These are phyloP conservation scores for Zaprionus vittiger DNA, from an alignment of 1,140 invertebrate genomes.

Conservation along the genomic window DNA sequence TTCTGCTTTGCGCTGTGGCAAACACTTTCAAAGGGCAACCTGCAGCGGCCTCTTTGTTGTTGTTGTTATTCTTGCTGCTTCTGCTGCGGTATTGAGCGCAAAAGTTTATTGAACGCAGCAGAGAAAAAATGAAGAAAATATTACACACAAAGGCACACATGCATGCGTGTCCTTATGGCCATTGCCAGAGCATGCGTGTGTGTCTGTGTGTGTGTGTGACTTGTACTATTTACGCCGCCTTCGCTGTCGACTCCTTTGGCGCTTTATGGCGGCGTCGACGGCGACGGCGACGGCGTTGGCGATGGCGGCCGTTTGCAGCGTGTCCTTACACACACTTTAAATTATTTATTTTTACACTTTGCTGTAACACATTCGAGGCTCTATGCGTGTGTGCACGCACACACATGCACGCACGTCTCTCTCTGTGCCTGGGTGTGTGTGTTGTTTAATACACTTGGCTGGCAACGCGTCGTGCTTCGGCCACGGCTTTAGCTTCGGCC, in stretches of 20 bases:
- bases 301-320: constrained; percentile 63
- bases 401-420: neutral
- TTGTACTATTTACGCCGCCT: constrained; percentile 63
- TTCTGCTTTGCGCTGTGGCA: constrained; percentile 46
- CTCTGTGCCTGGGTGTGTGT: constrained; percentile 27
- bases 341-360: constrained; percentile 83
- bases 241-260: constrained; percentile 49
- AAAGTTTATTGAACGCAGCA: constrained; percentile 70
- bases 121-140: constrained; percentile 48
- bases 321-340: constrained; percentile 83
- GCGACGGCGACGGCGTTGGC: constrained; percentile 37
- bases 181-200: constrained; percentile 35
- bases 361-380: constrained; percentile 77
- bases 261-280: constrained; percentile 68
- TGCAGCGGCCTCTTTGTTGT: constrained; percentile 61
- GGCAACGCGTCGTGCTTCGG: constrained; percentile 35
- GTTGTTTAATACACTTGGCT: constrained; percentile 54
- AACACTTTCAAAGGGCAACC: constrained; percentile 74
- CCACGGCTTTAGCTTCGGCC: constrained; percentile 30
- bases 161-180: constrained; percentile 39
- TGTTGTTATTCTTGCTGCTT: constrained; percentile 48
- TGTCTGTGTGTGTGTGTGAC: constrained; percentile 39
- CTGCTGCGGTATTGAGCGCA: constrained; percentile 74
- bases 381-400: constrained; percentile 14
- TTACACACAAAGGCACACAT: constrained; percentile 43